These are phyloP conservation scores for Eudasyphora cyanicolor DNA, from an alignment of 2,888 invertebrate genomes.

Conservation along the genomic window DNA sequence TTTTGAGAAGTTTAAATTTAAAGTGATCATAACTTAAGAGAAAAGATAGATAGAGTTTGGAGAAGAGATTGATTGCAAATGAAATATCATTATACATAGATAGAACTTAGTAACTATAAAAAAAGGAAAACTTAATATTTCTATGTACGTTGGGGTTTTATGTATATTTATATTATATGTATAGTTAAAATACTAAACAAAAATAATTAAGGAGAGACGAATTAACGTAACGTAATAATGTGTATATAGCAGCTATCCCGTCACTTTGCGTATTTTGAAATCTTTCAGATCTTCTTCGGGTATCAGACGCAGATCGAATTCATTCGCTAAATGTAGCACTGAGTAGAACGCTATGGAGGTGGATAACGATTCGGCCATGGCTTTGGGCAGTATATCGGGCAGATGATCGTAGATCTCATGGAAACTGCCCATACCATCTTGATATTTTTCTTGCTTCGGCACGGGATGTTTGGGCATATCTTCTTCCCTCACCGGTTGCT, in stretches of 20 bases:
- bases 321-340: conserved; percentile 91
- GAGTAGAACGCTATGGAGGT: conserved; percentile 90
- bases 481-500: conserved; percentile 60
- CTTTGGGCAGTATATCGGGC: conserved; percentile 82
- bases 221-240: conserved; percentile 5
- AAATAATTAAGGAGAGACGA: conserved; percentile 46
- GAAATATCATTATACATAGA: conserved; percentile 11
- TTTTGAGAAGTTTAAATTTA: too few species aligned
- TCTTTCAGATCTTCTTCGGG: conserved; percentile 82
- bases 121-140: conserved; percentile 40
- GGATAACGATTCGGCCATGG: conserved; percentile 87
- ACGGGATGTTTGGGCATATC: conserved; percentile 69
- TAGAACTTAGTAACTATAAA: conserved; percentile 27
- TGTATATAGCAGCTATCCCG: conserved; percentile 49
- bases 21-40: neutral
- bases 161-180: conserved; percentile 29
- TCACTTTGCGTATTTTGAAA: conserved; percentile 79
- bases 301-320: conserved; percentile 84
- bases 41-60: neutral
- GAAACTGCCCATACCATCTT: conserved; percentile 81
- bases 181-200: conserved; percentile 54
- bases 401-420: conserved; percentile 82
- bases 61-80: conserved; percentile 1
- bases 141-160: neutral
- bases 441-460: conserved; percentile 73